Percentiles rank a stretch among this genome's conserved stretches.
These are phyloP conservation scores for Hofmannophila pseudospretella DNA, from an alignment of 2,888 invertebrate genomes.

Conservation along the genomic window DNA sequence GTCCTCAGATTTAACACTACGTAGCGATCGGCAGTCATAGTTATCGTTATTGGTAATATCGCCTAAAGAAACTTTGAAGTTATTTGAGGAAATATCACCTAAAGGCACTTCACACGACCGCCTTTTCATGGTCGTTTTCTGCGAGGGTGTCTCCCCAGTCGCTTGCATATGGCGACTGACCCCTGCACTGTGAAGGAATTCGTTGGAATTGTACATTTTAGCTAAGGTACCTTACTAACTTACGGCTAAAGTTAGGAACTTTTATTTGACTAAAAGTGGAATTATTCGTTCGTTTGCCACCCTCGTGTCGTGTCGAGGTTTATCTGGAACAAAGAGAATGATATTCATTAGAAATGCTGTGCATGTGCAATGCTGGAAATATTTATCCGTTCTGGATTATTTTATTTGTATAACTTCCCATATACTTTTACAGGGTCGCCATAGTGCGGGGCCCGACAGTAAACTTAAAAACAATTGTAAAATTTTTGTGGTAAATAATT, in stretches of 20 bases:
- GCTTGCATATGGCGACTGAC: slow-evolving; percentile 72
- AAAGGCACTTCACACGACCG: slow-evolving; percentile 69
- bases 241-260: slow-evolving; percentile 61
- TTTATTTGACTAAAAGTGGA: slow-evolving; percentile 65
- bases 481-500: too few relatives aligned
- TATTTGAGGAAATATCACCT: slow-evolving; percentile 65
- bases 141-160: slow-evolving; percentile 65
- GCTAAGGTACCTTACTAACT: slow-evolving; percentile 18
- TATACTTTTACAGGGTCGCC: too few relatives aligned
- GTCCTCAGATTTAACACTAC: slow-evolving; percentile 61
- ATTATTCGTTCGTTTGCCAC: slow-evolving; percentile 54
- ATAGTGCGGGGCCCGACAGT: too few relatives aligned
- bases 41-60: slow-evolving; percentile 57
- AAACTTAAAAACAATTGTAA: too few relatives aligned
- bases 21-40: slow-evolving; percentile 58
- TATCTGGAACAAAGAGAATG: slow-evolving; percentile 66
- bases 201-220: slow-evolving; percentile 68
- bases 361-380: too few relatives aligned
- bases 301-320: slow-evolving; percentile 13
- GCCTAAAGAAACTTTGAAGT: slow-evolving; percentile 67
- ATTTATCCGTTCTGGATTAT: too few relatives aligned
- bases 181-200: slow-evolving; percentile 67
- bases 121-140: slow-evolving; percentile 69
- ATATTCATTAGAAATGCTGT: too few relatives aligned
- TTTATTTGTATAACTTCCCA: too few relatives aligned